These are phyloP conservation scores for Xerus rutilus DNA, from an alignment of 2,797 vertebrate genomes.

Conservation along the genomic window DNA sequence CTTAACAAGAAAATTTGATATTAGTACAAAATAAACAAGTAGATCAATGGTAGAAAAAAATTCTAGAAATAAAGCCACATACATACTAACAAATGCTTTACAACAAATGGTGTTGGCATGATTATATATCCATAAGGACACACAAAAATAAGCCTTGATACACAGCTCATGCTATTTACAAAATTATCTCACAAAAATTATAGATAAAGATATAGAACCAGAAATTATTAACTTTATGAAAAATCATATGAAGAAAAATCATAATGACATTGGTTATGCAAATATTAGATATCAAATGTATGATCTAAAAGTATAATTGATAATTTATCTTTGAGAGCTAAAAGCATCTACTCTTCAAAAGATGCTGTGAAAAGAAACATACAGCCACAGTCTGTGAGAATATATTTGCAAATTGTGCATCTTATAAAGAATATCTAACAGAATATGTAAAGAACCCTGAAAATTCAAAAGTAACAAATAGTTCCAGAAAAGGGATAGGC, in stretches of 20 bases:
- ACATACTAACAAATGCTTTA: background rate
- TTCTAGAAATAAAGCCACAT: background rate
- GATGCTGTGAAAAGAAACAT: background rate
- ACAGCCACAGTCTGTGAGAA: background rate
- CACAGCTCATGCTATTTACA: background rate
- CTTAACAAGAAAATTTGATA: background rate
- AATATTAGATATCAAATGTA: background rate
- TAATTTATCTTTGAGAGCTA: background rate
- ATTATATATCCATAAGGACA: background rate
- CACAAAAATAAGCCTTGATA: background rate
- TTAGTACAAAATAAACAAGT: background rate
- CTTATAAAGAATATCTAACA: background rate
- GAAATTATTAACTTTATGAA: background rate
- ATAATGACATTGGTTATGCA: background rate
- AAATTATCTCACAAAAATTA: background rate
- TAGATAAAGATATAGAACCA: background rate
- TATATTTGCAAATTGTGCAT: background rate
- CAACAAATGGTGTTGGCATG: background rate
- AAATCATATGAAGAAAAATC: background rate
- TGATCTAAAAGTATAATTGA: background rate
- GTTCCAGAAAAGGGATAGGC: background rate
- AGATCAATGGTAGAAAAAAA: background rate
- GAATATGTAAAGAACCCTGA: background rate
- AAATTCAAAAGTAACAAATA: background rate
- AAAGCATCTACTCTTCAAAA: background rate